Conservation (phyloP, 2,888 invertebrate species). For the Neoitamus cyanurus region DNA sequence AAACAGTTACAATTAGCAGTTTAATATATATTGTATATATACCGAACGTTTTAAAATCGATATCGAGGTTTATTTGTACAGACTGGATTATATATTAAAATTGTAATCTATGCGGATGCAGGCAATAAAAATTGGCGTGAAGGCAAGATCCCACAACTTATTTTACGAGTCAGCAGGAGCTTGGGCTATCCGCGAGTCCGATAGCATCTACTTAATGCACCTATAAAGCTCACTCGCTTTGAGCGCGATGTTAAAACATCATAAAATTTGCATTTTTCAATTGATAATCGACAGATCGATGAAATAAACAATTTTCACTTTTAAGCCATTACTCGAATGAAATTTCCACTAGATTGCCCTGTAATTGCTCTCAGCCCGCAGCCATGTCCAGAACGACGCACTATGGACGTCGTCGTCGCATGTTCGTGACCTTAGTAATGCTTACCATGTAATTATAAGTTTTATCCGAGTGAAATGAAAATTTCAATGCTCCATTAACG, state of each 20-base stretch:
- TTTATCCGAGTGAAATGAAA: slow-evolving; percentile 16
- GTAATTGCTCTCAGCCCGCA: not conserved
- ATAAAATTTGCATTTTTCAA: not conserved
- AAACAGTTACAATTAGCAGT: too few relatives aligned
- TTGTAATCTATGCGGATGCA: too few relatives aligned
- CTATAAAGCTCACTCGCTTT: not conserved
- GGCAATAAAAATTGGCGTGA: not conserved
- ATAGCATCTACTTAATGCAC: not conserved
- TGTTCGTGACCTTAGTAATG: slow-evolving; percentile 18
- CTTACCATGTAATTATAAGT: not conserved
- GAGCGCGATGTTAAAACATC: not conserved
- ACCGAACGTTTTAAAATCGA: too few relatives aligned
- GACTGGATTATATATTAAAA: too few relatives aligned
- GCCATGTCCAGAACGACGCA: not conserved
- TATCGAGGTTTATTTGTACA: too few relatives aligned
- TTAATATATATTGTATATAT: too few relatives aligned
- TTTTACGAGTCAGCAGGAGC: not conserved
- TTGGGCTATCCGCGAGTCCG: not conserved
- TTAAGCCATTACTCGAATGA: not conserved
- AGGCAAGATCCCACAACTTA: not conserved
- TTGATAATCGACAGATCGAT: not conserved
- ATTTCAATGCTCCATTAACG: slow-evolving; percentile 34
- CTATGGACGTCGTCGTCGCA: not conserved
- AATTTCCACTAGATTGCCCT: not conserved
- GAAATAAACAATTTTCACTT: not conserved